Evolutionary conservation across 35 echinoderm and acorn worm genomes (phyloP).

Genomic region (Lytechinus pictus): DNA sequence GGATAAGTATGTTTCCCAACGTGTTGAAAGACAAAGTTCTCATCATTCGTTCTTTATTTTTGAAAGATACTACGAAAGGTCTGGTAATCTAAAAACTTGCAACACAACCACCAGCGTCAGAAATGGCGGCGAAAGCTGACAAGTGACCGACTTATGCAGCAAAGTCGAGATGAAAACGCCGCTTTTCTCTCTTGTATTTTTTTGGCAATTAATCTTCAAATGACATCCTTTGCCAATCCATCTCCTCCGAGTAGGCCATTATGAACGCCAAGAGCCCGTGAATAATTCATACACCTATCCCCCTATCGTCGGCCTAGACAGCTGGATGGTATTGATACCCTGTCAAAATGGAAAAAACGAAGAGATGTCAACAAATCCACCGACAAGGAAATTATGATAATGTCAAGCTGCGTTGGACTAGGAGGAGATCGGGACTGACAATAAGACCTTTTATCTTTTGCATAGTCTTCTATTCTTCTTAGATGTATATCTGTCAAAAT

Average conservation of each 20-base stretch:
- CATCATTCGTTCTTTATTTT: neutral
- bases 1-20: neutral
- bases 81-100: neutral
- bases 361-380: neutral
- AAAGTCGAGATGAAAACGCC: constrained; percentile 9
- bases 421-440: neutral
- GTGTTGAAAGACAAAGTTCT: neutral
- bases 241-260: neutral
- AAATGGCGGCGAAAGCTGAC: neutral
- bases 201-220: constrained; percentile 14
- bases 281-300: neutral
- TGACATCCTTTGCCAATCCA: constrained; percentile 1
- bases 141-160: neutral
- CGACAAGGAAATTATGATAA: constrained; percentile 12
- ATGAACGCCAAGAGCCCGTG: neutral
- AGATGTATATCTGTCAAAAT: too few relatives aligned
- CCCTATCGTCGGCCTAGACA: neutral
- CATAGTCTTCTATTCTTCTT: too few relatives aligned
- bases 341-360: neutral
- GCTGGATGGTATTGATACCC: neutral
- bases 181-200: neutral
- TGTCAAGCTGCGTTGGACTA: neutral
- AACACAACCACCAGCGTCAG: neutral
- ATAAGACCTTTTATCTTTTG: neutral
- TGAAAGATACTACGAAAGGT: too few relatives aligned